phyloP scores from a whole-genome alignment of 1,140 invertebrate species.

The Augochlora pura region DNA sequence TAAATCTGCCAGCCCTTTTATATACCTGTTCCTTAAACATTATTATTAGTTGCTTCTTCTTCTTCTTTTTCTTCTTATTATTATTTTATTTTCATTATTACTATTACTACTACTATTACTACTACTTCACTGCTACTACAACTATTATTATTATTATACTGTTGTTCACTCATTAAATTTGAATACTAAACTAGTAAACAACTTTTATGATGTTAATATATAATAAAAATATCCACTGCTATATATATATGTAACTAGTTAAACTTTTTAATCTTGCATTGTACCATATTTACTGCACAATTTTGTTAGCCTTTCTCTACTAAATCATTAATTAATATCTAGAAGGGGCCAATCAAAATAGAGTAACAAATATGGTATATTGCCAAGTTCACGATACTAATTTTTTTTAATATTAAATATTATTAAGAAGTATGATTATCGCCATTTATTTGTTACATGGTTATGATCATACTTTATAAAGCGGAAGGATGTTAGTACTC shows the following conservation, averaged over 20 bases:
- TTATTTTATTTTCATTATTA: no score
- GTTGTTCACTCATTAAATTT: neutral
- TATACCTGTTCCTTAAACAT: no score
- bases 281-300: conserved; percentile 20
- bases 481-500: neutral
- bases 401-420: conserved; percentile 7
- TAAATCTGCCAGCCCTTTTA: no score
- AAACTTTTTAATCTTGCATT: conserved; percentile 16
- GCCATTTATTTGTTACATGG: neutral
- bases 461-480: neutral
- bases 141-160: neutral
- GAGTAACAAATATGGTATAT: conserved; percentile 29
- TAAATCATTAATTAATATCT: neutral
- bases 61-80: no score
- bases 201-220: neutral
- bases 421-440: neutral
- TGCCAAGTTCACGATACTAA: neutral
- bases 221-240: neutral
- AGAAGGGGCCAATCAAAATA: conserved; percentile 6
- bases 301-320: conserved; percentile 19
- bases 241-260: neutral
- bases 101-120: neutral
- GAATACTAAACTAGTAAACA: neutral
- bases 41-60: no score
- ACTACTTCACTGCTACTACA: no score